Conservation (phyloP, 2,797 vertebrate species). For the Tenualosa thibaudeaui region DNA sequence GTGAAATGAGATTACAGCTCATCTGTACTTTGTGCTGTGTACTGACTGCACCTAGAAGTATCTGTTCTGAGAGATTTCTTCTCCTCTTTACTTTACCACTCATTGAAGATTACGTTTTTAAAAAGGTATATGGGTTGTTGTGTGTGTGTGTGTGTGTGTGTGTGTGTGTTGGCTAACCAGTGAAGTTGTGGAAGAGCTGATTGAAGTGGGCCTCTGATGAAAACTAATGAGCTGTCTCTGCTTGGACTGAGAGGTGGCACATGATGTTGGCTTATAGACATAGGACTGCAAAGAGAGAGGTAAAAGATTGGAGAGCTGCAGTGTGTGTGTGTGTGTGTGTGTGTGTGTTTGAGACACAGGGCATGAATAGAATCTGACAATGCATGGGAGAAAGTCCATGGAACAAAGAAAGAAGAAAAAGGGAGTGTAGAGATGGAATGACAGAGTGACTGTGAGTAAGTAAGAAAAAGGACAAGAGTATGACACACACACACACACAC, state of each 20-base stretch:
- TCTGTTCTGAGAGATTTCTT: neutral
- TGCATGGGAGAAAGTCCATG: neutral
- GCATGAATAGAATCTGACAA: neutral
- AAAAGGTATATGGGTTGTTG: neutral
- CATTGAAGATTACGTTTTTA: neutral
- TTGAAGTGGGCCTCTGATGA: neutral
- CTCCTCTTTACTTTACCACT: neutral
- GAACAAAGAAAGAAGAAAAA: neutral
- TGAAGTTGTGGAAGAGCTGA: neutral
- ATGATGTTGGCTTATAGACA: neutral
- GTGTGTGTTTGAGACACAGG: neutral
- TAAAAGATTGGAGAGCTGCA: neutral
- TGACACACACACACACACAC: too few relatives aligned
- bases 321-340: slow-evolving; percentile 16
- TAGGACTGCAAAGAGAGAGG: neutral
- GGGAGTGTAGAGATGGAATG: neutral
- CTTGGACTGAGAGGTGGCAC: neutral
- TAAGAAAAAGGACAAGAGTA: too few relatives aligned
- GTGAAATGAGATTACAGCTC: neutral
- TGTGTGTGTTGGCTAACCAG: neutral
- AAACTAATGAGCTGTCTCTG: neutral
- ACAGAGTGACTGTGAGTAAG: too few relatives aligned
- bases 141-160: neutral
- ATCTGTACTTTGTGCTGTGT: neutral
- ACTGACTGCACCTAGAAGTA: neutral